phyloP scores from a whole-genome alignment of 2,113 vertebrate species.

The human (Homo sapiens) region GRCh38 chr7:131703001-131703500 shows the following conservation, averaged over 20 bases:
- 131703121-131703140: not conserved
- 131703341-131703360: not conserved
- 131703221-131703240: not conserved
- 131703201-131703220: not conserved
- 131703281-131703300: conserved; percentile 25
- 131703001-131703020: not conserved
- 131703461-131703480: not conserved
- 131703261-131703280: not conserved
- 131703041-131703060: not conserved
- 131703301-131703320: not conserved
- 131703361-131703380: not conserved
- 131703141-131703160: conserved; percentile 19
- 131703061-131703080: not conserved
- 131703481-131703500: not conserved
- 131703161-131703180: not conserved
- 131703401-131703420: not conserved
- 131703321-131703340: not conserved
- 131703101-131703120: not conserved
- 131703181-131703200: not conserved
- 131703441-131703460: not conserved
- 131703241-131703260: not conserved
- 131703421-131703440: not conserved
- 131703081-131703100: not conserved
- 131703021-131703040: not conserved
- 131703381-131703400: not conserved